phyloP scores from a whole-genome alignment of 1,140 invertebrate genomes.

The Ridgeia piscesae region DNA sequence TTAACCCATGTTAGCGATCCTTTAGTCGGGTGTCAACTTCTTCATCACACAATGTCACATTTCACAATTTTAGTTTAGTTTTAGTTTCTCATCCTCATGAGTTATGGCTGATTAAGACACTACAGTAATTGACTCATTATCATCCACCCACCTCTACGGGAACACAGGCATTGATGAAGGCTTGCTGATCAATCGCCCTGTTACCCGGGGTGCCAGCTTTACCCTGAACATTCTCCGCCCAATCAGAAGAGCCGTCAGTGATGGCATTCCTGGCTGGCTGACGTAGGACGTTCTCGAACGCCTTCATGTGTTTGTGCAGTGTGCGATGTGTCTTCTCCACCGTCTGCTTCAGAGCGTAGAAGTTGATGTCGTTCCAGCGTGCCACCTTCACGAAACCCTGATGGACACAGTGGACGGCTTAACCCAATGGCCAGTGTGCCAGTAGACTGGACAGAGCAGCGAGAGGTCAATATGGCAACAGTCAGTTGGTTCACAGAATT shows the following conservation, averaged over 20 bases:
- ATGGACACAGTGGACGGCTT: slow-evolving; percentile 30
- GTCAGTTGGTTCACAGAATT: too few relatives aligned
- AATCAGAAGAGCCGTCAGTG: slow-evolving; percentile 16
- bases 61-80: too few relatives aligned
- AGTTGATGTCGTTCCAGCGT: slow-evolving; percentile 93
- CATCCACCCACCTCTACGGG: not conserved
- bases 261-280: slow-evolving; percentile 18
- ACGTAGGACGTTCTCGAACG: slow-evolving; percentile 65
- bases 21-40: too few relatives aligned
- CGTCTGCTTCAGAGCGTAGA: slow-evolving; percentile 86
- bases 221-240: not conserved
- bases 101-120: too few relatives aligned
- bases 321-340: slow-evolving; percentile 85
- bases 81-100: too few relatives aligned
- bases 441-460: too few relatives aligned
- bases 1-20: too few relatives aligned
- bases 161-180: not conserved
- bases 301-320: slow-evolving; percentile 81
- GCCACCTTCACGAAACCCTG: slow-evolving; percentile 91
- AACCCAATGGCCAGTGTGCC: too few relatives aligned
- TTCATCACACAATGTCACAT: too few relatives aligned
- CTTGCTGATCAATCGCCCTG: not conserved
- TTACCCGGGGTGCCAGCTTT: not conserved
- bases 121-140: not conserved
- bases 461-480: too few relatives aligned